phyloP scores from a whole-genome alignment of 2,797 vertebrate species.

The Holocentrus rufus region DNA sequence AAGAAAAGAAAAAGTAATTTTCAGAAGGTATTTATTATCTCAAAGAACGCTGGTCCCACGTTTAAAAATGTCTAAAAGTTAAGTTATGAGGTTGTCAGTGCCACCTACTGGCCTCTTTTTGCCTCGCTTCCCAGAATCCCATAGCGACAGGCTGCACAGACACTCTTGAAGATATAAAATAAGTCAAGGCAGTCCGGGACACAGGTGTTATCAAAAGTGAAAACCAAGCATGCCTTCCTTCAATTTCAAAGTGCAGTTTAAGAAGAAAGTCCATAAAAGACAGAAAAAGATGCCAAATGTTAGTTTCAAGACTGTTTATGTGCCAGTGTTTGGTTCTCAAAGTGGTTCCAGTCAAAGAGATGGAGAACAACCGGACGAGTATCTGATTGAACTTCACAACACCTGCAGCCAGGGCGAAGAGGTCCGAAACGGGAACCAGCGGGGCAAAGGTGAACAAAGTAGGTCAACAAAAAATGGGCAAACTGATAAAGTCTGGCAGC shows the following conservation, averaged over 20 bases:
- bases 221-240: neutral
- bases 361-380: conserved; percentile 4
- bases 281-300: neutral
- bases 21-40: no score
- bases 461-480: conserved; percentile 39
- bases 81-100: neutral
- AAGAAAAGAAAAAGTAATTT: no score
- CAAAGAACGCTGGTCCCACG: no score
- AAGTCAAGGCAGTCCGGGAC: no score
- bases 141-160: no score
- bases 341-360: conserved; percentile 23
- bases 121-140: no score
- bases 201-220: no score
- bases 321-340: conserved; percentile 40
- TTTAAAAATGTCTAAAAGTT: no score
- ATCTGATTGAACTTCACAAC: neutral
- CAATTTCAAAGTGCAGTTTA: neutral
- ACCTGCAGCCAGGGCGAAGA: neutral
- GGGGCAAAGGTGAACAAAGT: neutral
- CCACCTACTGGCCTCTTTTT: conserved; percentile 10
- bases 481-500: conserved; percentile 15
- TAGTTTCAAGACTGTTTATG: conserved; percentile 9
- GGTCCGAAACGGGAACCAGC: conserved; percentile 19
- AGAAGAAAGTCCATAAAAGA: conserved; percentile 18
- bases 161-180: no score